These are phyloP conservation scores for Patella vulgata DNA, from an alignment of 1,140 invertebrate genomes.

Conservation along the genomic window DNA sequence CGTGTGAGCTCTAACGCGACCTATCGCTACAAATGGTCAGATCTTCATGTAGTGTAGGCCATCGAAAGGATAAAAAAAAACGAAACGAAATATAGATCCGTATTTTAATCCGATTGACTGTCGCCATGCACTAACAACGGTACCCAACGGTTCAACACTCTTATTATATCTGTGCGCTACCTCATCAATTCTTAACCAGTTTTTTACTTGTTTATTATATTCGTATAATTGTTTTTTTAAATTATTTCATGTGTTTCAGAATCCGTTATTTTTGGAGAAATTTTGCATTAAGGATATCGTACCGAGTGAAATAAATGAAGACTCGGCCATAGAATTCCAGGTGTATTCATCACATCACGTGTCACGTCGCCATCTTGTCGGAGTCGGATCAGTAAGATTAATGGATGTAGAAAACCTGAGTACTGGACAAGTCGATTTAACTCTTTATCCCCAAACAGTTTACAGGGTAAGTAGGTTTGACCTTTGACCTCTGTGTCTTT, in stretches of 20 bases:
- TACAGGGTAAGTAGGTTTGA: slow-evolving; percentile 52
- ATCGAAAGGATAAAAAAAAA: too few species aligned
- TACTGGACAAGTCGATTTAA: slow-evolving; percentile 51
- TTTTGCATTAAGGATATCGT: slow-evolving; percentile 56
- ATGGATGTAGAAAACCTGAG: slow-evolving; percentile 47
- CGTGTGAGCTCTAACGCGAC: too few species aligned
- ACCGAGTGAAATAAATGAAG: slow-evolving; percentile 46
- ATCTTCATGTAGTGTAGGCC: too few species aligned
- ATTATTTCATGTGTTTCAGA: slow-evolving; percentile 35
- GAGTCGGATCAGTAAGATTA: slow-evolving; percentile 51
- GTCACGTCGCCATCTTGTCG: slow-evolving; percentile 52
- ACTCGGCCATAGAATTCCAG: slow-evolving; percentile 56
- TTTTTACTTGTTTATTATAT: too few species aligned
- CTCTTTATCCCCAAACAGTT: slow-evolving; percentile 56
- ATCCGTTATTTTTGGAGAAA: slow-evolving; percentile 59
- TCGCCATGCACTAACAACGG: too few species aligned
- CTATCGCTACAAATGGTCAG: too few species aligned
- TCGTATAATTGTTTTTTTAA: too few species aligned
- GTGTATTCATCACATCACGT: slow-evolving; percentile 59
- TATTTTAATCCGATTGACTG: too few species aligned
- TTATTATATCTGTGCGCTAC: too few species aligned
- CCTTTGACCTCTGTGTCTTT: background rate
- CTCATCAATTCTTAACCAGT: too few species aligned
- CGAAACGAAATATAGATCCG: too few species aligned
- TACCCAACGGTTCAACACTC: too few species aligned